These are phyloP conservation scores for Palythoa grandis DNA, from an alignment of 92 coral and sea anemone species.

Conservation along the genomic window DNA sequence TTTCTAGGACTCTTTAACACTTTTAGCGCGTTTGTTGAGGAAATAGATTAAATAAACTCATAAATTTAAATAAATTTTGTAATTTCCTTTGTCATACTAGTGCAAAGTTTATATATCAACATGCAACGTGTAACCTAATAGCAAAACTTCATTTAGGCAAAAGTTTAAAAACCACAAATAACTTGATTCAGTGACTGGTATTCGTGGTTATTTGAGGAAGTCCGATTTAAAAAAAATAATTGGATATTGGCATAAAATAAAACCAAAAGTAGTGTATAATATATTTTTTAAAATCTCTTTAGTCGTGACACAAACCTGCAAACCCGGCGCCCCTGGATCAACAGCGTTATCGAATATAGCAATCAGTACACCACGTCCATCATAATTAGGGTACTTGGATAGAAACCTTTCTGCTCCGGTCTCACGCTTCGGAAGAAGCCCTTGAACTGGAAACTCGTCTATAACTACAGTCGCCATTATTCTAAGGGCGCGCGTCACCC, in stretches of 20 bases:
- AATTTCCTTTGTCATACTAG: too few species aligned
- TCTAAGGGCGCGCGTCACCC: not conserved
- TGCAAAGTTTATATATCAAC: too few species aligned
- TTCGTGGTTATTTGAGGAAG: too few species aligned
- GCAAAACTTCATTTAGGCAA: too few species aligned
- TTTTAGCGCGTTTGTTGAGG: too few species aligned
- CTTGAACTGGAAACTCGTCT: conserved; percentile 90
- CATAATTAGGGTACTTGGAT: conserved; percentile 82
- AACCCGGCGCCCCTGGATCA: conserved; percentile 94
- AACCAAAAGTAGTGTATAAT: not conserved
- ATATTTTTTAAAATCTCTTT: too few species aligned
- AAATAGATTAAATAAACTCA: too few species aligned
- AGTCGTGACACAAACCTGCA: conserved; percentile 68
- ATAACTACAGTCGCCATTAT: conserved; percentile 84
- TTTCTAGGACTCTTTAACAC: too few species aligned
- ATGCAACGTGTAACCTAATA: too few species aligned
- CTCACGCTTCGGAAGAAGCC: conserved; percentile 92
- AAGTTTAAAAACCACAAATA: too few species aligned
- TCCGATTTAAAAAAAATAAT: not conserved
- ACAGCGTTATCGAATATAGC: conserved; percentile 98
- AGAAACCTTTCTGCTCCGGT: conserved; percentile 94
- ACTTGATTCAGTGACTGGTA: too few species aligned
- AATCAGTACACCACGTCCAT: conserved; percentile 91
- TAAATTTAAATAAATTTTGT: too few species aligned
- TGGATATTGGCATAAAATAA: not conserved